Evolutionary conservation across 2,888 invertebrate genomes (phyloP), one percentile per base, ranked within the genome.

Genomic region (Sminthurides aquaticus): DNA sequence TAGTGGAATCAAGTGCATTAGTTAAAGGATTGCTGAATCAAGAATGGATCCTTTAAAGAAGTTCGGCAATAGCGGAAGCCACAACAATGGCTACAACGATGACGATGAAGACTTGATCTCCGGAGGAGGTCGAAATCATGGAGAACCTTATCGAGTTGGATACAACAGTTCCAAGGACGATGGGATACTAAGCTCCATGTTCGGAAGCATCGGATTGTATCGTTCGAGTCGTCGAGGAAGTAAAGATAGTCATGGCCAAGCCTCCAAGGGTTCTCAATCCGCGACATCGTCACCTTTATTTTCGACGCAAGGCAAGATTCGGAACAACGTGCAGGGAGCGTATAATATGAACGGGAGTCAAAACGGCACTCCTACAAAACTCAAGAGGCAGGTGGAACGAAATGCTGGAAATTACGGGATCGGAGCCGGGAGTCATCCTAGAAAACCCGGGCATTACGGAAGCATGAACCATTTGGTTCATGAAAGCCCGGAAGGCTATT

Each of bases 281-380:
- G 68, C 69, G 1, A 68, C 73, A 3, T 69, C 71, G 20, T 73
- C 73, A 25, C 73, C 71, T 24, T 71, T 70, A 55, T 69, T 64
- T 28, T 68, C 62, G 29, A 52, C 15, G 8, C 52, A 52, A 8
- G 5, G 11, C 5, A 52, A 52, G 52, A 20, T 52, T 52, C 22
- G 22, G 20, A 69, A 71, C 54, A 65, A 60, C 34, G 60, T 60
- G 52, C 62, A 55, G n/a, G 25, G 25, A 11, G 8, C 3, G 25
- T 20, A 52, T 8, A 8, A 43, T 8, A 8, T 43, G 43, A 52
- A 52, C 52, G 43, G 43, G 28, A 66, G 66, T 54, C 66, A 66
- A 43, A 66, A 62, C 55, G 63, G 62, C 59, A 66, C 66, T 49
- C 66, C 66, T 20, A 66, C 66, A 34, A 66, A 52, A 52, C 11